These are phyloP conservation scores for Eueremaeus valkanovi DNA, from an alignment of 2,888 invertebrate species.

Conservation along the genomic window DNA sequence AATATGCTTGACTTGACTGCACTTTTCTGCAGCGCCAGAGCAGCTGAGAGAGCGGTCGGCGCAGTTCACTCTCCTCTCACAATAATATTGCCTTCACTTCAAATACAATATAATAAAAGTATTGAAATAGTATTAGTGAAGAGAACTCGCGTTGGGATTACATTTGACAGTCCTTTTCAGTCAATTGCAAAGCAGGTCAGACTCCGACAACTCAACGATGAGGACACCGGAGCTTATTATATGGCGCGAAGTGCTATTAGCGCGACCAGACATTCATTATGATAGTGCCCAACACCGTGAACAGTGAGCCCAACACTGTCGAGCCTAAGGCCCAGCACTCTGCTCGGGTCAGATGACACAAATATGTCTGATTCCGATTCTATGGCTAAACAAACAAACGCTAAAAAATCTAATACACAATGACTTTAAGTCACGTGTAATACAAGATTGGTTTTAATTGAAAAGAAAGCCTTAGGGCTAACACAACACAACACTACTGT, in stretches of 20 bases:
- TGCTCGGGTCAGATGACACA: not conserved
- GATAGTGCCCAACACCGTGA: not conserved
- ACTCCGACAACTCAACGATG: not conserved
- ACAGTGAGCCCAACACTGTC: not conserved
- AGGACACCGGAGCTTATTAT: constrained; percentile 10
- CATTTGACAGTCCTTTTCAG: constrained; percentile 31
- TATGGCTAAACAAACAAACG: not conserved
- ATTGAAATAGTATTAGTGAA: constrained; percentile 18
- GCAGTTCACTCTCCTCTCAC: not conserved
- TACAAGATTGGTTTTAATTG: constrained; percentile 15
- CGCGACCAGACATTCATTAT: not conserved
- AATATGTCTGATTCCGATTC: not conserved
- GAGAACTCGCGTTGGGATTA: constrained; percentile 27
- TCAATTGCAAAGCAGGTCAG: constrained; percentile 4
- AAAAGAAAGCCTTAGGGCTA: constrained; percentile 11
- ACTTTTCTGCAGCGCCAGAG: too few species aligned
- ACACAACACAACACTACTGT: not conserved
- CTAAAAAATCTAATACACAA: constrained; percentile 13
- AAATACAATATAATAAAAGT: not conserved
- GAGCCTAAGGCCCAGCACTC: not conserved
- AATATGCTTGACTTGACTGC: not conserved
- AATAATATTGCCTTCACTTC: constrained; percentile 24
- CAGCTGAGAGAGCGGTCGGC: too few species aligned
- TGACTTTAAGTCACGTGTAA: constrained; percentile 14
- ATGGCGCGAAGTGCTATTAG: constrained; percentile 14